Evolutionary conservation across 1,140 invertebrate species (phyloP), one percentile per base, ranked within the genome.

Genomic region (Caenorhabditis tropicalis): DNA sequence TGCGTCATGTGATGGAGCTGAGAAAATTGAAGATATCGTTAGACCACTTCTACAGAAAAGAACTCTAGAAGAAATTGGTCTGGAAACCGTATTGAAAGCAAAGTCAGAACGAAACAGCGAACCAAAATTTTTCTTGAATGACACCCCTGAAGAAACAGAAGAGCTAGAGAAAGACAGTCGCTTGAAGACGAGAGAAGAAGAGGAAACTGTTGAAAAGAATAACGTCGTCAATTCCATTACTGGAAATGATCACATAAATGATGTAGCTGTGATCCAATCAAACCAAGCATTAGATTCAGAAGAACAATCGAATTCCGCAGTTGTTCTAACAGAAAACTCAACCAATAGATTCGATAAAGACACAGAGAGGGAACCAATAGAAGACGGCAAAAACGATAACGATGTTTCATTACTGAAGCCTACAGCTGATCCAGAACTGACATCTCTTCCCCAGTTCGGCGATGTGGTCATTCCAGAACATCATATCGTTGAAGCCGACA

Each of bases 1-100:
- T 27, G 70, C 83, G 16, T 48, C 83, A 7, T 80, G 53, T 79
- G 83, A 84, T 51, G 83, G 83, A 51, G 70, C 83, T 5, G 83
- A 84, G 10, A 48, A 84, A 36, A 84, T 84, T 24, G 83, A 84
- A 65, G 70, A 79, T 10, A 65, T 84, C 24, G 58, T 84, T 5
- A 33, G 49, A n/a, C 48, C 83, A 24, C 24, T 84, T 43, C n/a
- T 84, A 16, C 43, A 58, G 33, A 84, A 84, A 39, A 79, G 31
- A 43, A 56, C 70, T 29, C 33, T 84, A n/a, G 60, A 65, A 19
- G 36, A 84, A 31, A 84, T 84, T 19, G 83, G 65, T 16, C n/a
- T 84, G 24, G 83, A 84, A 7, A 65, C 6, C 21, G 83, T 84
- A 27, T n/a, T 84, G 1, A 79, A 43, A 43, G 6, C 65, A 24